Evolutionary conservation across 2,113 vertebrate genomes (phyloP).

Genomic region (Entosphenus tridentatus): DNA sequence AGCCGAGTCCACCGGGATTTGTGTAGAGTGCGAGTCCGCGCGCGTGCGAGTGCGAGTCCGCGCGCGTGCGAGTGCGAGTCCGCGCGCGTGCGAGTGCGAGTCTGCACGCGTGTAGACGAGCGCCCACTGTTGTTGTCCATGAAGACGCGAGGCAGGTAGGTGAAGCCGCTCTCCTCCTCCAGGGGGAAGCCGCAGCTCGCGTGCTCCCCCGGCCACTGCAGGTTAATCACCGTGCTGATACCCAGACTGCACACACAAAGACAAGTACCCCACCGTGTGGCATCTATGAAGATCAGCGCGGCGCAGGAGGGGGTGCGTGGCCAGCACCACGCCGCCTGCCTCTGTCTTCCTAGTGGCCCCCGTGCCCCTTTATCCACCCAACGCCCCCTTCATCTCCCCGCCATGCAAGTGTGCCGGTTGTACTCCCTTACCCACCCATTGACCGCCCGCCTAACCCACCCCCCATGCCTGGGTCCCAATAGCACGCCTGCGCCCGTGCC

Average conservation of each 20-base stretch:
- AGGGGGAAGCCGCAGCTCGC: background rate
- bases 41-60: background rate
- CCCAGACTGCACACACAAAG: background rate
- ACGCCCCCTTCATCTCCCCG: no score
- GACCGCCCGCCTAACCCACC: no score
- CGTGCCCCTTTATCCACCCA: no score
- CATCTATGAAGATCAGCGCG: no score
- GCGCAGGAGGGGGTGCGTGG: no score
- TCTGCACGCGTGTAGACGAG: background rate
- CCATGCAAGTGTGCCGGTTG: no score
- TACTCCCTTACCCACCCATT: no score
- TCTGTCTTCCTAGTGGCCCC: no score
- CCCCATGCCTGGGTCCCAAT: no score
- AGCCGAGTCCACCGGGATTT: no score
- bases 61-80: background rate
- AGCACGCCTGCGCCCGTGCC: no score
- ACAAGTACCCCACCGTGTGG: background rate
- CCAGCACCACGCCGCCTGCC: no score
- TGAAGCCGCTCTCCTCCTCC: slow-evolving; percentile 7
- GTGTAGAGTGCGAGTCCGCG: background rate
- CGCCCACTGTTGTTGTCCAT: background rate
- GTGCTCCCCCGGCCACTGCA: slow-evolving; percentile 5
- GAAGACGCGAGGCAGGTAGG: background rate
- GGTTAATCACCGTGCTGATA: slow-evolving; percentile 4
- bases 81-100: background rate